Conservation (phyloP, 2,888 invertebrate genomes). For the Heliconius erato region DNA sequence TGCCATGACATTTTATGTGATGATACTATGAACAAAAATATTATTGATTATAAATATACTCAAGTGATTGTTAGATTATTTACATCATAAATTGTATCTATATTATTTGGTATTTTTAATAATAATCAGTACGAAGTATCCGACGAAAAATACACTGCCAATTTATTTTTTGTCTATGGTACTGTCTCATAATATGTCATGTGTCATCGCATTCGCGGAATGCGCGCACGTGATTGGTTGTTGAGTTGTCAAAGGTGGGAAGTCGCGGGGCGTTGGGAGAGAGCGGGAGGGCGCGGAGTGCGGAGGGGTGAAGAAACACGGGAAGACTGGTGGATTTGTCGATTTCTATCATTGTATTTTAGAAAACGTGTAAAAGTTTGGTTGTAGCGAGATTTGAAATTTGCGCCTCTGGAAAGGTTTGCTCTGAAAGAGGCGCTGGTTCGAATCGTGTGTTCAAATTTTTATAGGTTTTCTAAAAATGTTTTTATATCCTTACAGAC, state of each 20-base stretch:
- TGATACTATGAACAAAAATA: slow-evolving; percentile 30
- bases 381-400: not conserved
- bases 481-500: not conserved
- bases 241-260: slow-evolving; percentile 78
- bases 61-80: not conserved
- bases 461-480: not conserved
- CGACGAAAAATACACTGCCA: not conserved
- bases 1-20: slow-evolving; percentile 32
- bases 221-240: slow-evolving; percentile 75
- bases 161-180: slow-evolving; percentile 46
- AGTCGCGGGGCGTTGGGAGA: slow-evolving; percentile 62
- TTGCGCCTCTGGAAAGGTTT: not conserved
- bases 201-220: slow-evolving; percentile 64
- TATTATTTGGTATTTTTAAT: not conserved
- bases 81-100: no score
- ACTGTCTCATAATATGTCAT: slow-evolving; percentile 43
- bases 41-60: not conserved
- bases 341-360: not conserved
- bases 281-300: slow-evolving; percentile 57
- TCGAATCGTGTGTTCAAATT: not conserved
- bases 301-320: slow-evolving; percentile 60
- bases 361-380: not conserved
- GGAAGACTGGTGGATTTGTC: slow-evolving; percentile 53
- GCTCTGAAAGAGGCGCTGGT: not conserved
- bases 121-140: not conserved